Conservation (phyloP, 2,113 vertebrate genomes). For the Trichomycterus rosablanca region DNA sequence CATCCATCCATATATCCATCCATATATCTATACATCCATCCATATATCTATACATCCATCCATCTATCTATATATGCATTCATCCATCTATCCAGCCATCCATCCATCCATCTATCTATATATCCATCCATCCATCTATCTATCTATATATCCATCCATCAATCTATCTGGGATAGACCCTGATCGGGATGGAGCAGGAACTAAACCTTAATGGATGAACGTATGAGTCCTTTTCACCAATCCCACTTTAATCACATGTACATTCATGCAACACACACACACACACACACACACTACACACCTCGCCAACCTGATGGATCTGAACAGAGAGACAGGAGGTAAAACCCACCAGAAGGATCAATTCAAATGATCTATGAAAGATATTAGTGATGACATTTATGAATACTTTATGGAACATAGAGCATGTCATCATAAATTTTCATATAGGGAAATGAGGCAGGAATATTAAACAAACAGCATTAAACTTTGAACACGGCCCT, state of each 20-base stretch:
- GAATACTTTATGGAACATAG: slow-evolving; percentile 77
- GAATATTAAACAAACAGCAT: slow-evolving; percentile 79
- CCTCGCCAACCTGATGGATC: slow-evolving; percentile 53
- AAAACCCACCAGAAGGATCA: slow-evolving; percentile 71
- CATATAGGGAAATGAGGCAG: slow-evolving; percentile 74
- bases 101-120: too few relatives aligned
- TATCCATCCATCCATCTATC: too few relatives aligned
- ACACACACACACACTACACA: slow-evolving; percentile 35
- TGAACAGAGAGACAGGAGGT: slow-evolving; percentile 52
- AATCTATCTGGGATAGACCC: too few relatives aligned
- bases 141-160: too few relatives aligned
- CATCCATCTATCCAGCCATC: too few relatives aligned
- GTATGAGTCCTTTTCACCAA: too few relatives aligned
- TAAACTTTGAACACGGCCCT: slow-evolving; percentile 69
- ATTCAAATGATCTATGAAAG: slow-evolving; percentile 77
- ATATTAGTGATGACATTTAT: slow-evolving; percentile 81
- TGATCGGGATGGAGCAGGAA: too few relatives aligned
- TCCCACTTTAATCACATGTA: slow-evolving; percentile 3
- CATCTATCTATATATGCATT: too few relatives aligned
- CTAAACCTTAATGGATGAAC: too few relatives aligned
- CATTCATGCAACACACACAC: slow-evolving; percentile 14
- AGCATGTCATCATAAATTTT: slow-evolving; percentile 75
- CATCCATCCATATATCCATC: too few relatives aligned
- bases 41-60: too few relatives aligned
- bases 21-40: too few relatives aligned